Evolutionary conservation across 2,888 invertebrate genomes (phyloP), one percentile per base, ranked within the genome.

Genomic region (Allolobophora icterica): DNA sequence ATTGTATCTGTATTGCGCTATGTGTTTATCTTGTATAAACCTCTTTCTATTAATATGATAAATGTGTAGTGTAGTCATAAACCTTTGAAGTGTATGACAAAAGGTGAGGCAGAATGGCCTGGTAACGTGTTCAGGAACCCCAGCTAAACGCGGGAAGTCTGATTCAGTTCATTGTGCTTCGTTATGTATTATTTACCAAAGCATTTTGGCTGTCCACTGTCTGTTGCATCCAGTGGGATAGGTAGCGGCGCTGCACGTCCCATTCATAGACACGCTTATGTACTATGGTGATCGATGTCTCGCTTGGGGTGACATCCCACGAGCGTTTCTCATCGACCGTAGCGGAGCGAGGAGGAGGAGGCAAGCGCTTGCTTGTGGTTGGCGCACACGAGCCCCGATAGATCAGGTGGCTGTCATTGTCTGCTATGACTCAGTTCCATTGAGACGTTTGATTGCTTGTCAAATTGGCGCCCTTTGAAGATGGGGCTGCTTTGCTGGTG

Each of bases 301-400:
- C 71, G 71, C 71, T 71, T 71, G 71, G 71, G 71, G 71, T n/a
- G 71, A n/a, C n/a, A n/a, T 71, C 71, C 71, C 71, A 71, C n/a
- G 71, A n/a, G 30, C n/a, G 71, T 71, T 71, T 71, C 30, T 71
- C 71, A n/a, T 71, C 71, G 71, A n/a, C 71, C 11, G 71, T 71
- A 71, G 8, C 71, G n/a, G 11, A 71, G 71, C 13, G n/a, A 71
- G n/a, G n/a, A n/a, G n/a, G n/a, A n/a, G n/a, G n/a, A n/a, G 71
- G 71, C 71, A 71, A n/a, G 71, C 71, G n/a, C 71, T 30, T n/a
- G 71, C 71, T 71, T 71, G n/a, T 71, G 71, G 71, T 71, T 71
- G n/a, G n/a, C 52, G 42, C n/a, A 71, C n/a, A 71, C n/a, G 71
- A 71, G 71, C n/a, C 71, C 71, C 71, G 5, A 11, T n/a, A n/a